phyloP scores from a whole-genome alignment of 2,888 invertebrate genomes.

The Protophormia terraenovae region DNA sequence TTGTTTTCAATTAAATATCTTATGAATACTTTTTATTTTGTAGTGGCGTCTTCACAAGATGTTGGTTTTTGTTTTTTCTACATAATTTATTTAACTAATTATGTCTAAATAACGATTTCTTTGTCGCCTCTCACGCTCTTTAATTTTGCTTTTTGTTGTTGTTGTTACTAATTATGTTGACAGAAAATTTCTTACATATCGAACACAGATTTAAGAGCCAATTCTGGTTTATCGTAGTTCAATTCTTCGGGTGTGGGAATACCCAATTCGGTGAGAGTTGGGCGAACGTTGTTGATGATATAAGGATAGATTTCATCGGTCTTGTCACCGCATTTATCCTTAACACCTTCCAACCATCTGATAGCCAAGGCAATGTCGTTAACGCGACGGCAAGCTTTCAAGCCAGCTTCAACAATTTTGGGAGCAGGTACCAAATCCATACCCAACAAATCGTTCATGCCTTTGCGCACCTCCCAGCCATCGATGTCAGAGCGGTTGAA shows the following conservation, averaged over 20 bases:
- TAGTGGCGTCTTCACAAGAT: conserved; percentile 29
- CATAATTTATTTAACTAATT: conserved; percentile 66
- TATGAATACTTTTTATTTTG: conserved; percentile 43
- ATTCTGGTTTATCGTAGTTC: conserved; percentile 96
- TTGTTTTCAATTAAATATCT: too few relatives aligned
- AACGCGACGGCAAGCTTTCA: conserved; percentile 94
- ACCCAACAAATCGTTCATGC: conserved; percentile 92
- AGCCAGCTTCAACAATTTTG: conserved; percentile 90
- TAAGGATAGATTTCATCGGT: conserved; percentile 92
- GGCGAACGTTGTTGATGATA: conserved; percentile 93
- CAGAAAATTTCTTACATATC: conserved; percentile 80
- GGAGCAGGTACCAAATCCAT: conserved; percentile 97
- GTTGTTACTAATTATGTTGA: conserved; percentile 40
- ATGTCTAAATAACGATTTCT: conserved; percentile 72
- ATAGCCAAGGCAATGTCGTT: conserved; percentile 97
- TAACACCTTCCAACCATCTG: conserved; percentile 95
- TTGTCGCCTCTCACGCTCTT: conserved; percentile 51
- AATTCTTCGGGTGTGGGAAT: conserved; percentile 96
- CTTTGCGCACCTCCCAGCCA: conserved; percentile 96
- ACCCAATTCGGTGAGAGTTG: conserved; percentile 96
- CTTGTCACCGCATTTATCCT: conserved; percentile 91
- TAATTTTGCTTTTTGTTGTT: conserved; percentile 51
- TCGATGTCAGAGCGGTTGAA: conserved; percentile 94
- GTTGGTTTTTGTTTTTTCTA: conserved; percentile 11
- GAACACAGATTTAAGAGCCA: conserved; percentile 89